These are phyloP conservation scores for Euschistus heros DNA, from an alignment of 1,140 invertebrate genomes.

Conservation along the genomic window DNA sequence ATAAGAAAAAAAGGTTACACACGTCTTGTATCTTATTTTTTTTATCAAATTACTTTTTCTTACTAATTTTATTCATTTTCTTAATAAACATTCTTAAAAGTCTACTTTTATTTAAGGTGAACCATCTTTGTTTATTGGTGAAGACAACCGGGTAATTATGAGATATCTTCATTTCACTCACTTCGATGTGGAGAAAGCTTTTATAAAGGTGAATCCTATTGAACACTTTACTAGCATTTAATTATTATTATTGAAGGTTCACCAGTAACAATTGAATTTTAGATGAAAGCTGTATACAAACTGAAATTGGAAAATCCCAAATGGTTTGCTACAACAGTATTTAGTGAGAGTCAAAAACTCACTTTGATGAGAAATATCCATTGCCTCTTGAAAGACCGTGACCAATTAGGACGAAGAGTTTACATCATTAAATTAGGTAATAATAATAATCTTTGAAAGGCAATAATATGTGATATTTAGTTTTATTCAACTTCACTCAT, in stretches of 20 bases:
- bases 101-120: conserved; percentile 21
- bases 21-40: too few relatives aligned
- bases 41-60: too few relatives aligned
- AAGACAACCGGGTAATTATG: conserved; percentile 32
- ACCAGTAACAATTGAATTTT: conserved; percentile 23
- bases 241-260: too few relatives aligned
- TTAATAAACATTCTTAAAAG: too few relatives aligned
- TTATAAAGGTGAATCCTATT: conserved; percentile 32
- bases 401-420: conserved; percentile 33
- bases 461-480: too few relatives aligned
- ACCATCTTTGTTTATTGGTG: conserved; percentile 12
- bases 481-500: too few relatives aligned
- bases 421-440: conserved; percentile 34
- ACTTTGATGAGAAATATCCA: conserved; percentile 32
- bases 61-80: too few relatives aligned
- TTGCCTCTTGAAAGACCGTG: conserved; percentile 31
- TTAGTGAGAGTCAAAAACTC: conserved; percentile 27
- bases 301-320: conserved; percentile 31
- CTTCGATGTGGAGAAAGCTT: conserved; percentile 32
- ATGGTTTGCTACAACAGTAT: conserved; percentile 33
- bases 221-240: too few relatives aligned
- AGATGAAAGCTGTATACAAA: conserved; percentile 33
- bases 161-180: conserved; percentile 32
- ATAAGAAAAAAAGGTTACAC: too few relatives aligned
- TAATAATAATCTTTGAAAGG: conserved; percentile 2